These are phyloP conservation scores for Dione vanillae DNA, from an alignment of 2,888 invertebrate genomes.

Conservation along the genomic window DNA sequence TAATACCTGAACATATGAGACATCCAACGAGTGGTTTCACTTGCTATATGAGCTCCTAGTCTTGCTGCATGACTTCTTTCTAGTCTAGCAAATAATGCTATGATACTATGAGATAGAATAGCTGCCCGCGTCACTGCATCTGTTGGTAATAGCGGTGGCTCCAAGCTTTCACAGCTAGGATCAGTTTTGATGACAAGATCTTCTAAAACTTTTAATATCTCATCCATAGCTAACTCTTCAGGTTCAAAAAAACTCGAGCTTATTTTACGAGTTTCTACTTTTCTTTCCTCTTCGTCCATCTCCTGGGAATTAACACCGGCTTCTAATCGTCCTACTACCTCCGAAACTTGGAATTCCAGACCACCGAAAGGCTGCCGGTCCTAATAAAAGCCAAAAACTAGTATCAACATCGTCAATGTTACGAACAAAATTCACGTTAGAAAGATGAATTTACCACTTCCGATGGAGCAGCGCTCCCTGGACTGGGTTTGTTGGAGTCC, in stretches of 20 bases:
- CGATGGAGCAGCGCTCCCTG: conserved; percentile 57
- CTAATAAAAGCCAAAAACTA: conserved; percentile 63
- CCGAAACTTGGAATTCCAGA: conserved; percentile 89
- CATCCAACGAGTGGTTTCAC: conserved; percentile 94
- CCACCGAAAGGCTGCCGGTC: conserved; percentile 86
- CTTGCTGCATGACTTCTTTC: conserved; percentile 91
- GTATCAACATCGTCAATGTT: conserved; percentile 48
- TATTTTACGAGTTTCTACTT: conserved; percentile 75
- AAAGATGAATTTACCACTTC: conserved; percentile 62
- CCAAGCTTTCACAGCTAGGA: conserved; percentile 85
- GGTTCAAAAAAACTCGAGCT: conserved; percentile 82
- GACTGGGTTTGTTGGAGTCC: conserved; percentile 67
- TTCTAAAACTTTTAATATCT: conserved; percentile 85
- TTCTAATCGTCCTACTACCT: conserved; percentile 88
- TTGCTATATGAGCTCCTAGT: conserved; percentile 91
- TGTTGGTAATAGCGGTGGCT: conserved; percentile 86
- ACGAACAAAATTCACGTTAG: conserved; percentile 33
- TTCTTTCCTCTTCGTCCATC: conserved; percentile 69
- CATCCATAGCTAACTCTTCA: conserved; percentile 84
- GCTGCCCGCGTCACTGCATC: conserved; percentile 85
- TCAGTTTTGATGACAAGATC: conserved; percentile 85
- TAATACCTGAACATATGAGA: conserved; percentile 91
- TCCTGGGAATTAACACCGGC: conserved; percentile 84
- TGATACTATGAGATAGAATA: conserved; percentile 93
- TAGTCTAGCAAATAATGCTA: conserved; percentile 93